These are phyloP conservation scores for Parthenolecanium corni DNA, from an alignment of 2,888 invertebrate species.

Conservation along the genomic window DNA sequence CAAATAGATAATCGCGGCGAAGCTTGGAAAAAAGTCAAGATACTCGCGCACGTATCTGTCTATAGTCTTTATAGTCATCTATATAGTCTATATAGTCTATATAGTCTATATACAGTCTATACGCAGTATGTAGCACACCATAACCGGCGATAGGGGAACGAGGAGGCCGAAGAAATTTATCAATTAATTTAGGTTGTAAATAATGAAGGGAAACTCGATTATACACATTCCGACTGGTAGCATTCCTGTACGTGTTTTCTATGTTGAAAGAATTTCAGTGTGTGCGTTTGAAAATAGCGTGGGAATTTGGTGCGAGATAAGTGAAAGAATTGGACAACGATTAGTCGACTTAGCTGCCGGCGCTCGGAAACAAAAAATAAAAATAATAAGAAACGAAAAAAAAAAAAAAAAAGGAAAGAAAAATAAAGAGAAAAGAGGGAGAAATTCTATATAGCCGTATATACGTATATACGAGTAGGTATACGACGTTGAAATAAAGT, in stretches of 20 bases:
- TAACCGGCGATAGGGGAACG: constrained; percentile 24
- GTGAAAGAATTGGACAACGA: constrained; percentile 27
- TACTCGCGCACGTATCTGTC: no score
- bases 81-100: no score
- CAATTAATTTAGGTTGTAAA: constrained; percentile 28
- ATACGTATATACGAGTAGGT: no score
- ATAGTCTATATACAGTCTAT: no score
- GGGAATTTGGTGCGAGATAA: constrained; percentile 27
- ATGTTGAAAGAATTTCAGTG: constrained; percentile 27
- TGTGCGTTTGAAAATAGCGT: constrained; percentile 28
- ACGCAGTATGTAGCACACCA: constrained; percentile 1
- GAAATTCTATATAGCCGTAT: no score
- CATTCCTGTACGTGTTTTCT: constrained; percentile 28
- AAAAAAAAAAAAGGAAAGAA: background rate
- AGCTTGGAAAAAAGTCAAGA: no score
- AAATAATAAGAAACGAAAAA: background rate
- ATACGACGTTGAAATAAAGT: no score
- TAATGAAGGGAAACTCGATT: constrained; percentile 28
- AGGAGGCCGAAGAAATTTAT: constrained; percentile 25
- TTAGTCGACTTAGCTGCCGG: constrained; percentile 27
- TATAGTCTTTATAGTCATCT: no score
- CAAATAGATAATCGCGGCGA: no score
- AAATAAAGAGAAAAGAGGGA: background rate
- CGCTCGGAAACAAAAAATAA: constrained; percentile 16
- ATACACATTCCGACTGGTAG: constrained; percentile 27